Conservation (phyloP, 2,797 vertebrate species). For the Phrynocephalus forsythii region DNA sequence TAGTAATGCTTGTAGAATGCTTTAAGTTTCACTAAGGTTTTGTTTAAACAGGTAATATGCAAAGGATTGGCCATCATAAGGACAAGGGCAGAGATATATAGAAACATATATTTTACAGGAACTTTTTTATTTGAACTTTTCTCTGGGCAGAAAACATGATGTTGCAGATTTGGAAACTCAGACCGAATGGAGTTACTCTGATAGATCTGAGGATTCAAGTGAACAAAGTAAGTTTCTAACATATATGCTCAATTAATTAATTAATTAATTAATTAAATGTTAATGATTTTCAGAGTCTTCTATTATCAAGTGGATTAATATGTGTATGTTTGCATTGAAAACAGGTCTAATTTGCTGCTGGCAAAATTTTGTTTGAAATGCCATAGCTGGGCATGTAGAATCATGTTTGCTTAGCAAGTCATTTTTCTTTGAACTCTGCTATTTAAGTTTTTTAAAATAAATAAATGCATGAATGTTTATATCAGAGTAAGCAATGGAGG, state of each 20-base stretch:
- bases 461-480: no score
- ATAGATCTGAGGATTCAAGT: fast-evolving
- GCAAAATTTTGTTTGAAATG: not conserved
- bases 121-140: fast-evolving
- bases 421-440: not conserved
- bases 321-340: not conserved
- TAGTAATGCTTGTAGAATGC: not conserved
- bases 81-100: not conserved
- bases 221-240: not conserved
- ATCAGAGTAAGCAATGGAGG: no score
- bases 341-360: not conserved
- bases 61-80: not conserved
- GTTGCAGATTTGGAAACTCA: conserved; percentile 52
- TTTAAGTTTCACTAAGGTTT: not conserved
- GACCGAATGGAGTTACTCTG: conserved; percentile 43
- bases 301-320: not conserved
- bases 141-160: not conserved
- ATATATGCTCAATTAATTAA: no score
- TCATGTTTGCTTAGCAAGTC: not conserved
- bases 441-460: not conserved
- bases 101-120: not conserved
- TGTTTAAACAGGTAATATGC: not conserved
- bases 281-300: not conserved
- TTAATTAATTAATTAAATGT: not conserved
- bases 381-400: not conserved